These are phyloP conservation scores for Girardinus metallicus DNA, from an alignment of 2,797 vertebrate genomes.

Conservation along the genomic window DNA sequence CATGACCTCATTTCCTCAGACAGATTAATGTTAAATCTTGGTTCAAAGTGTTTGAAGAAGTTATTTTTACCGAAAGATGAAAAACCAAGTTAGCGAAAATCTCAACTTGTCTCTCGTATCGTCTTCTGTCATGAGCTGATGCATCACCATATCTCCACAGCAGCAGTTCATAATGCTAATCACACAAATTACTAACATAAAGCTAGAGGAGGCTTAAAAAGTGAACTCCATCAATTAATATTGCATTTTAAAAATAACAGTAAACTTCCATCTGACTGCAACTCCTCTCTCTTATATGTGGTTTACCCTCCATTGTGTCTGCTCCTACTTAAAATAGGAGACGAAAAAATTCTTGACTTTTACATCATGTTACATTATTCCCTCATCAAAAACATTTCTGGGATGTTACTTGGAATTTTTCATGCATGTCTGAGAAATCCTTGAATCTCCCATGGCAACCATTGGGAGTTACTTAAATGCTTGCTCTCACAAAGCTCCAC, in stretches of 20 bases:
- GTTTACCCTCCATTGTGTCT: neutral
- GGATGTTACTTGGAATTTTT: too few species aligned
- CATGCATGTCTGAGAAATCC: too few species aligned
- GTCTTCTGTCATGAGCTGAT: neutral
- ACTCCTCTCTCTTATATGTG: neutral
- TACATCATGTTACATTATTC: too few species aligned
- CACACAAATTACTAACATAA: neutral
- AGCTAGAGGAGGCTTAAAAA: neutral
- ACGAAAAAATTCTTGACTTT: neutral
- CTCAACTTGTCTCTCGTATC: neutral
- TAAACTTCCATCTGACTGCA: neutral
- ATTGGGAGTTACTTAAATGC: too few species aligned
- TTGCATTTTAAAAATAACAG: neutral
- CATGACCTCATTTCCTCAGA: slow-evolving; percentile 47
- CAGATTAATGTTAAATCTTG: neutral
- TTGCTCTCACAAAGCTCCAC: too few species aligned
- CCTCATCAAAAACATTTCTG: too few species aligned
- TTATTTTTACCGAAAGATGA: neutral
- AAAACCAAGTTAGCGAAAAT: neutral
- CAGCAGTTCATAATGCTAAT: neutral
- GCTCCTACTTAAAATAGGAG: neutral
- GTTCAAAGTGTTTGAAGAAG: neutral
- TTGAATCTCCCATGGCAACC: too few species aligned
- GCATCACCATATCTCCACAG: neutral
- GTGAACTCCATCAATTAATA: neutral